Conservation (phyloP, 2,888 invertebrate species). For the Crocallis elinguaria region DNA sequence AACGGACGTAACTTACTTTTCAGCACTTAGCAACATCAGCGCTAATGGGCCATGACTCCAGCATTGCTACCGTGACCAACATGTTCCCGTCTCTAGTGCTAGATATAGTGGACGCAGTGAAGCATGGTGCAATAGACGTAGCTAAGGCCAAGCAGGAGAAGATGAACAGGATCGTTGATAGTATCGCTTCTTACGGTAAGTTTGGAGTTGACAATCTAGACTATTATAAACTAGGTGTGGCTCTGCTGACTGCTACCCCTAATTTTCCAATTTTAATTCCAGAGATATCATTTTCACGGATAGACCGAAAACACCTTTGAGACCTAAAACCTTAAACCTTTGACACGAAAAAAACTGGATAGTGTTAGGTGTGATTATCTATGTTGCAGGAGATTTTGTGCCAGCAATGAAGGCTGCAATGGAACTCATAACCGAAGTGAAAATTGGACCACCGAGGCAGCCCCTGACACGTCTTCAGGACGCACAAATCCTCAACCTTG, state of each 20-base stretch:
- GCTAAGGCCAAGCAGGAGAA: constrained; percentile 77
- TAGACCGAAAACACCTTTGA: too few species aligned
- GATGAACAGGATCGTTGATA: constrained; percentile 70
- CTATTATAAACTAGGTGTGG: not conserved
- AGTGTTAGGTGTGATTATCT: too few species aligned
- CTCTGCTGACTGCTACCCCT: too few species aligned
- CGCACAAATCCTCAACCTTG: constrained; percentile 49
- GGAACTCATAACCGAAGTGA: constrained; percentile 82
- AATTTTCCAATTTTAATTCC: too few species aligned
- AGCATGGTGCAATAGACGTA: constrained; percentile 60
- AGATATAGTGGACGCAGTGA: constrained; percentile 77
- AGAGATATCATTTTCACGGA: too few species aligned
- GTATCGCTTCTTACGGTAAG: constrained; percentile 76
- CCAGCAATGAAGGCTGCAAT: constrained; percentile 87
- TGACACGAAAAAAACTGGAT: too few species aligned
- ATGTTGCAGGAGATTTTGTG: constrained; percentile 84
- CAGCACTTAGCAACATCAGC: constrained; percentile 87
- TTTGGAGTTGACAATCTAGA: not conserved
- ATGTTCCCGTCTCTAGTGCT: constrained; percentile 84
- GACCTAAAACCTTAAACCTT: too few species aligned
- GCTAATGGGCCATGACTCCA: constrained; percentile 87
- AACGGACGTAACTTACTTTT: constrained; percentile 37
- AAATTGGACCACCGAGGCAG: constrained; percentile 83
- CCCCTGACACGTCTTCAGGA: constrained; percentile 75
- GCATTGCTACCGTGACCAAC: constrained; percentile 88